Conservation (phyloP, 2,888 invertebrate species). For the Ectemnius cavifrons region DNA sequence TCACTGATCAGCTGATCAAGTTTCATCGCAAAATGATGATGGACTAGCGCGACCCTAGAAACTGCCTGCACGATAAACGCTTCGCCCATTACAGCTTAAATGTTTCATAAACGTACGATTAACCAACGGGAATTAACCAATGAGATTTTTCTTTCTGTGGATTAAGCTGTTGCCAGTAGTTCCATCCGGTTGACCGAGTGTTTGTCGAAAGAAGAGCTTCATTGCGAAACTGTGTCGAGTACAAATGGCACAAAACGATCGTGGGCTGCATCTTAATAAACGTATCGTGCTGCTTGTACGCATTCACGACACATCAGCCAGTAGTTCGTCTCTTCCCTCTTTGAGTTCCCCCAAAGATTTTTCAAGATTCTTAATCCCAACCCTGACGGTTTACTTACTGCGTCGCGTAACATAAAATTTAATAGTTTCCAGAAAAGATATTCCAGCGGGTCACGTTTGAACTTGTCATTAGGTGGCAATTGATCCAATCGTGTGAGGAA, state of each 20-base stretch:
- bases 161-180: background rate
- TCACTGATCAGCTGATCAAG: constrained; percentile 59
- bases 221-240: constrained; percentile 41
- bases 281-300: constrained; percentile 15
- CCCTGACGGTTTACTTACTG: constrained; percentile 10
- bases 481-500: background rate
- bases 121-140: background rate
- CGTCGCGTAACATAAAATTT: constrained; percentile 33
- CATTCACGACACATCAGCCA: background rate
- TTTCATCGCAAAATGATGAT: background rate
- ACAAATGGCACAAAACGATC: constrained; percentile 28
- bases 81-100: background rate
- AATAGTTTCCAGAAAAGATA: constrained; percentile 59
- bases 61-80: background rate
- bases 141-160: background rate
- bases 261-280: constrained; percentile 45
- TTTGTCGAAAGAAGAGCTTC: constrained; percentile 23
- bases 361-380: constrained; percentile 10
- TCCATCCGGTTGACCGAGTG: background rate
- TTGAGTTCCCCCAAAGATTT: background rate
- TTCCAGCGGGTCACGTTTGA: constrained; percentile 4
- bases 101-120: background rate
- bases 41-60: background rate
- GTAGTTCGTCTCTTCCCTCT: background rate
- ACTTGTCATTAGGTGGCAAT: background rate